Percentiles rank a stretch among this genome's conserved stretches.
Conservation (phyloP, 1,140 invertebrate species). For the Calliphora vicina region DNA sequence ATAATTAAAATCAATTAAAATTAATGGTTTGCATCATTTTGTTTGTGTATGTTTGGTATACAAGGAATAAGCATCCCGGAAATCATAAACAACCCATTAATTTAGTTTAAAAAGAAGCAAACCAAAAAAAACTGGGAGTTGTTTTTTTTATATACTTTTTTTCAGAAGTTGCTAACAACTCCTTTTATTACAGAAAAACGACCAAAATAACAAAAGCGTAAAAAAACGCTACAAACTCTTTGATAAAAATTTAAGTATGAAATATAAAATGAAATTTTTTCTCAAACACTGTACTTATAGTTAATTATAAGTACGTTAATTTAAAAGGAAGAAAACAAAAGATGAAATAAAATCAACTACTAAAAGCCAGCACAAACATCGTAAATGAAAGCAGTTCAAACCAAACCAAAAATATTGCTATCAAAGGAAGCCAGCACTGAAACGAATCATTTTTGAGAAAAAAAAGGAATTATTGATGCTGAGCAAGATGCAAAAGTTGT, state of each 20-base stretch:
- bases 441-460: background rate
- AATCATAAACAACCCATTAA: background rate
- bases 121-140: background rate
- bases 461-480: background rate
- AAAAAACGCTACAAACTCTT: background rate
- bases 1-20: conserved; percentile 17
- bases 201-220: background rate
- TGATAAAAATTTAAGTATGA: background rate
- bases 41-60: background rate
- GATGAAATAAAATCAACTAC: background rate
- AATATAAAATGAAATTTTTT: background rate
- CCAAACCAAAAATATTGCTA: background rate
- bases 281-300: background rate
- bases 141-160: background rate
- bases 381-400: no score
- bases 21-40: background rate
- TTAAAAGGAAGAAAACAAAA: background rate
- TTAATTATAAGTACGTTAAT: background rate
- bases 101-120: background rate
- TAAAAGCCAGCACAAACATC: background rate
- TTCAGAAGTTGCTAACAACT: background rate
- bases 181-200: background rate
- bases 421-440: background rate
- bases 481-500: background rate
- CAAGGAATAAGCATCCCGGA: background rate